Base-by-base conservation (phyloP, 2,888 invertebrate species). In the Protodeltote pygarga region DNA sequence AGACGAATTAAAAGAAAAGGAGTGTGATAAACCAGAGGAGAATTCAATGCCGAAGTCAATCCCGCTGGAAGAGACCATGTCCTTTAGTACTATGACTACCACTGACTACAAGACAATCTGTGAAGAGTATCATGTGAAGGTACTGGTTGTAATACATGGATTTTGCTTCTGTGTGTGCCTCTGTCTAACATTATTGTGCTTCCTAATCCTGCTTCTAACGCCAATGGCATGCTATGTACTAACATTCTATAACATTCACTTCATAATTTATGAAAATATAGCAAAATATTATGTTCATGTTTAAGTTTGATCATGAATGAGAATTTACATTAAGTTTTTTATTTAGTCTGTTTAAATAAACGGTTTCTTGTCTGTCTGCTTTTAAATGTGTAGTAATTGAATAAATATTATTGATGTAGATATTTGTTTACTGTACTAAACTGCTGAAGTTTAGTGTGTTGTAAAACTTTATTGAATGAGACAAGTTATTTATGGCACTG, bases 31-130 rank as follows among this genome's bases (percentile, higher is more conserved):
- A 38, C 65, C 64, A 8, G 79, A 81, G 45, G 84, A 83, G 23
- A 67, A 65, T 6, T 75, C 77, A 1, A 85, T 84, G 32, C 83
- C 84, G 1, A 91, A 89, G 51, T 90, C 89, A 1, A 77, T 87
- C 42, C 77, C 79, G 8, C 78, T 75, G 0, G 88, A 88, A 15
- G 91, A 92, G 31, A 85, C 83, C 6, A 75, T 81, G 53, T 90
- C 92, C 52, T 92, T 94, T 45, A 93, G 92, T 66, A 93, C 94
- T 3, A 88, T 94, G 65, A 93, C 95, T n/a, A n/a, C n/a, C 5
- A 95, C 95, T 15, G 96, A 95, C 61, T 95, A 95, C 77, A 94
- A 94, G 75, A 95, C 95, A 10, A 92, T 95, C 40, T 94, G 95
- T 73, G 95, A 95, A 65, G 94, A 95, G 51, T 95, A 94, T 78